Evolutionary conservation across 2,888 invertebrate genomes (phyloP).

Genomic region (Coelogynopora nodosa): DNA sequence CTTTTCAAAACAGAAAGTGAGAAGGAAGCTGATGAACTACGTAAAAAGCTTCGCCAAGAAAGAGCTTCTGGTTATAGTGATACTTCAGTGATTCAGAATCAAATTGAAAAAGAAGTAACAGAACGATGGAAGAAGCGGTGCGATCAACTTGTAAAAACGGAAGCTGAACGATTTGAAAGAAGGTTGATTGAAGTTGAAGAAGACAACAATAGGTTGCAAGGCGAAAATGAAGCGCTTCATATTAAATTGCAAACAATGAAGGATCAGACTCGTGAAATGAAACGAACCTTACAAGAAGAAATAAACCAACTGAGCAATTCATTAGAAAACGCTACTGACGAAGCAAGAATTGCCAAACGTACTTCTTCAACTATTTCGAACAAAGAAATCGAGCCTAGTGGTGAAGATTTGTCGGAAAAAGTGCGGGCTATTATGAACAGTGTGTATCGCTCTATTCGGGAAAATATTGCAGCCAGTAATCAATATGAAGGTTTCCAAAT

Average conservation of each 20-base stretch:
- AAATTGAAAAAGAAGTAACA: conserved; percentile 25
- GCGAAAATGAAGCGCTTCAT: not conserved
- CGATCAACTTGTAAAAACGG: not conserved
- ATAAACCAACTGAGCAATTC: not conserved
- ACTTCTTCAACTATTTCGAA: not conserved
- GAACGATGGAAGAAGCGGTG: conserved; percentile 8
- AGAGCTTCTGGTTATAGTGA: conserved; percentile 13
- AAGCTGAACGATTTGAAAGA: conserved; percentile 21
- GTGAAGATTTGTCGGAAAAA: not conserved
- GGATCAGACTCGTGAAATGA: conserved; percentile 21
- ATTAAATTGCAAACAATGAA: not conserved
- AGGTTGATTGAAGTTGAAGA: not conserved
- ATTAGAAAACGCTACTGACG: not conserved
- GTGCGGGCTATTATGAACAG: not conserved
- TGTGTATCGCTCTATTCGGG: not conserved
- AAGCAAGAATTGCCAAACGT: not conserved
- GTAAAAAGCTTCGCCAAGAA: not conserved
- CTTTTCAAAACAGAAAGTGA: not conserved
- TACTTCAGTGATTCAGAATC: not conserved
- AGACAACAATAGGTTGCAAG: not conserved
- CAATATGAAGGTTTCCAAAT: not conserved
- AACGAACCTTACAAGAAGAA: not conserved
- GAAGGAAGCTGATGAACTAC: not conserved
- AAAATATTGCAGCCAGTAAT: not conserved
- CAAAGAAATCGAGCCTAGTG: not conserved